Evolutionary conservation across 2,888 invertebrate genomes (phyloP), one percentile per base, ranked within the genome.

Genomic region (Aphrophora alni): DNA sequence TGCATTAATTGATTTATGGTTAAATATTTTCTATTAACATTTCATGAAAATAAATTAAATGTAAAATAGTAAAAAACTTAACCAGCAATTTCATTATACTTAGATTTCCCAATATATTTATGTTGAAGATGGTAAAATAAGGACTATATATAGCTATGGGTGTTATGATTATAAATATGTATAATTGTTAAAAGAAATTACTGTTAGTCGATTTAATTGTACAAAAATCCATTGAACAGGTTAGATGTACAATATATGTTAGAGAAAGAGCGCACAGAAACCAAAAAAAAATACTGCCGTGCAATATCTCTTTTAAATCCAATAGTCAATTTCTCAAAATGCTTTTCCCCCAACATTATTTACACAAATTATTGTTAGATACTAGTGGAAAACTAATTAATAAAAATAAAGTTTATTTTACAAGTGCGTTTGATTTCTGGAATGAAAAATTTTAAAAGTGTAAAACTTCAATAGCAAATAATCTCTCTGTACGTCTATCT

Each of bases 101-200:
- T 21, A 59, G 21, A 59, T 21, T 59, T 59, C 21, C 59, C 59
- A 59, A 59, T 59, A 59, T 59, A 59, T 59, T 59, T 59, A 21
- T 21, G n/a, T 59, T 59, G n/a, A 59, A 2, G 59, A 59, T 59
- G 59, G 21, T 59, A 59, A 59, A 59, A 59, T 59, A 59, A 59
- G 59, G 59, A 59, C 59, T 59, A 59, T 59, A 59, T 79, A 74
- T 79, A 79, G 78, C 78, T 74, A 38, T 74, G 74, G 33, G 69
- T 74, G 78, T 79, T 74, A 79, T 74, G 38, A 38, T 68, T 79
- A 79, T 79, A 79, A 79, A 79, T 79, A 79, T 79, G 78, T 79
- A 79, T 79, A 79, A 79, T 79, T 79, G 78, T 79, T 79, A 79
- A 79, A 68, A 59, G 59, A 69, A 79, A 38, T 74, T 74, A 79